Evolutionary conservation across 2,113 vertebrate genomes (phyloP).

Genomic region (Brachypteracias leptosomus): DNA sequence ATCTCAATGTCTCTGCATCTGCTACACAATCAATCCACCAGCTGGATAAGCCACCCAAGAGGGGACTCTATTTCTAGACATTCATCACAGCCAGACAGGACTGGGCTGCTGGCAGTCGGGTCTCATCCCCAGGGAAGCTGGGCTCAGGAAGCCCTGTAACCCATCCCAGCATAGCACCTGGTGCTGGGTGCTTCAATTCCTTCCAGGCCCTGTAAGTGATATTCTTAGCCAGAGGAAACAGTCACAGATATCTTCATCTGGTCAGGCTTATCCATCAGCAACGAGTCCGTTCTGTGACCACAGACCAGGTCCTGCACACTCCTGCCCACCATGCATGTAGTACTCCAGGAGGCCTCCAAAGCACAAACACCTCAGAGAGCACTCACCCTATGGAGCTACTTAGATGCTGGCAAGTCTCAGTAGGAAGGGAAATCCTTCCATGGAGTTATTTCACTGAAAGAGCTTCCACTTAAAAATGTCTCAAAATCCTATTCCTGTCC

Average conservation of each 20-base stretch:
- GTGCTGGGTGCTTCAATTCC: not conserved
- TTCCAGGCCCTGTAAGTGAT: not conserved
- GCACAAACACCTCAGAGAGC: not conserved
- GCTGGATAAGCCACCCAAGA: not conserved
- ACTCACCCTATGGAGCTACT: accelerated
- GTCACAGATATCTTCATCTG: not conserved
- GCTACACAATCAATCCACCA: not conserved
- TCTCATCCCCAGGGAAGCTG: not conserved
- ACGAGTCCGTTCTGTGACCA: not conserved
- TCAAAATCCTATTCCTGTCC: not conserved
- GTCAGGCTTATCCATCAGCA: accelerated
- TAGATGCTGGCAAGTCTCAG: not conserved
- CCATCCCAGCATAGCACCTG: accelerated
- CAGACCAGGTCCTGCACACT: not conserved
- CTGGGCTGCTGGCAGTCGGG: accelerated
- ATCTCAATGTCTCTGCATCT: not conserved
- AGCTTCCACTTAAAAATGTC: not conserved
- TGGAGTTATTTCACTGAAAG: not conserved
- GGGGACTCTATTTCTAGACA: not conserved
- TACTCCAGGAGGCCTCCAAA: not conserved
- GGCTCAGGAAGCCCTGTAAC: not conserved
- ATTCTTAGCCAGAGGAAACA: not conserved
- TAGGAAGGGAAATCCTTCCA: not conserved
- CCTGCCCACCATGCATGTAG: accelerated
- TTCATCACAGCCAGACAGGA: not conserved